Evolutionary conservation across 1,140 invertebrate species (phyloP).

Genomic region (Drosophila lowei): DNA sequence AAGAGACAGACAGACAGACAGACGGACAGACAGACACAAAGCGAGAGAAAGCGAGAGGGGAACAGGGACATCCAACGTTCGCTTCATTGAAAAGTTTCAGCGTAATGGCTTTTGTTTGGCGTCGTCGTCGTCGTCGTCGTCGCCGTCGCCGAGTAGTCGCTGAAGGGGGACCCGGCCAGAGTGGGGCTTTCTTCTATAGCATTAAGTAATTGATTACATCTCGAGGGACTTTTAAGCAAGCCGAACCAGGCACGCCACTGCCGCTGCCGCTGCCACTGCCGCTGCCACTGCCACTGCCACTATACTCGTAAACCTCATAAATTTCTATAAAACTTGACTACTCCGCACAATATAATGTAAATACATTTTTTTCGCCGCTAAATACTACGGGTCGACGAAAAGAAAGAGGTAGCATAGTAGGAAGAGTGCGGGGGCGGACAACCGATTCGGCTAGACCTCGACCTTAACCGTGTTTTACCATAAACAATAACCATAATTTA

Average conservation of each 20-base stretch:
- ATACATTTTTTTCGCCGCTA: slow-evolving; percentile 57
- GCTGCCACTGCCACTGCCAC: slow-evolving; percentile 44
- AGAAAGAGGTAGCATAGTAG: slow-evolving; percentile 5
- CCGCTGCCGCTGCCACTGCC: slow-evolving; percentile 69
- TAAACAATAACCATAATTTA: slow-evolving; percentile 83
- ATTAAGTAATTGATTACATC: slow-evolving; percentile 83
- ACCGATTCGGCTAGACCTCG: slow-evolving; percentile 52
- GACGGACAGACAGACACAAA: too few species aligned
- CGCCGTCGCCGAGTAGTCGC: slow-evolving; percentile 14
- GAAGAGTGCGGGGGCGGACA: slow-evolving; percentile 15
- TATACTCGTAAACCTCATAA: slow-evolving; percentile 71
- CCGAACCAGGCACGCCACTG: slow-evolving; percentile 59
- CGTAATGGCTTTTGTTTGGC: slow-evolving; percentile 80
- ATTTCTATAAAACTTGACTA: slow-evolving; percentile 80
- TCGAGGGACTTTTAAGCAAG: slow-evolving; percentile 82
- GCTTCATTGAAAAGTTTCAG: slow-evolving; percentile 81
- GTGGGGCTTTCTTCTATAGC: slow-evolving; percentile 68
- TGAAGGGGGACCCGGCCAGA: slow-evolving; percentile 16
- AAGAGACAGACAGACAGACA: slow-evolving; percentile 17
- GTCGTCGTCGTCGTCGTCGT: slow-evolving; percentile 46
- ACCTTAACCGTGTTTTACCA: slow-evolving; percentile 69
- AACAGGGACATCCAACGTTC: slow-evolving; percentile 1
- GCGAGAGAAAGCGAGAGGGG: too few species aligned
- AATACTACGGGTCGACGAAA: slow-evolving; percentile 30
- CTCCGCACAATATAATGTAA: slow-evolving; percentile 70